A percentile compares a stretch with the other conserved stretches of the same genome.
Conservation (phyloP, 2,888 invertebrate genomes). For the Cerastoderma edule region DNA sequence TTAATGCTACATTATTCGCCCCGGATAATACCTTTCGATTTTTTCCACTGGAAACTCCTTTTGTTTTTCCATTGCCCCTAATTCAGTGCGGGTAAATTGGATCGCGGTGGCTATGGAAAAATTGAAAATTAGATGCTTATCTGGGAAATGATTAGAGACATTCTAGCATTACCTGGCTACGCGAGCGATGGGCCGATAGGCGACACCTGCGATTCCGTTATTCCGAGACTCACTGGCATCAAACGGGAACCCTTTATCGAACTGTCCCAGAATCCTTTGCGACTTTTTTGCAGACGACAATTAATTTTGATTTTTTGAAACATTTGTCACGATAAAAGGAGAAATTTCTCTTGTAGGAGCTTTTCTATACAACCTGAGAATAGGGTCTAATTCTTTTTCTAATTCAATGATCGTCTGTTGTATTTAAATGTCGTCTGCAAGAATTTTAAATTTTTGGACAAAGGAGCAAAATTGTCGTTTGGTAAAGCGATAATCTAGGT, state of each 20-base stretch:
- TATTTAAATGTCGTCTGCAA: too few species aligned
- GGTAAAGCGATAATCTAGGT: too few species aligned
- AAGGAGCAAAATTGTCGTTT: too few species aligned
- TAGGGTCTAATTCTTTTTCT: too few species aligned
- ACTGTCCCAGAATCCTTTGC: too few species aligned
- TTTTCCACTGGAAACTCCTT: constrained; percentile 24
- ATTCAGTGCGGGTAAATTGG: constrained; percentile 14
- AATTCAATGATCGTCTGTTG: too few species aligned
- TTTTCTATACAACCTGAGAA: too few species aligned
- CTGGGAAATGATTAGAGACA: constrained; percentile 45
- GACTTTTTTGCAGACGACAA: too few species aligned
- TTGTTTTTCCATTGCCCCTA: constrained; percentile 12
- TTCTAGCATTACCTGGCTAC: constrained; percentile 59
- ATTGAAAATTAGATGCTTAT: constrained; percentile 57
- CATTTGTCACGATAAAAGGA: too few species aligned
- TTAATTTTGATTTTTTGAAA: too few species aligned
- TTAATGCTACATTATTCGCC: constrained; percentile 13
- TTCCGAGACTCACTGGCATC: constrained; percentile 14
- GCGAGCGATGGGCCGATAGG: constrained; percentile 39
- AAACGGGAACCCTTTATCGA: neutral
- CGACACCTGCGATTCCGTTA: constrained; percentile 42
- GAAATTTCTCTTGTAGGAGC: too few species aligned
- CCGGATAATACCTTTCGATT: constrained; percentile 39
- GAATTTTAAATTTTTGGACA: too few species aligned
- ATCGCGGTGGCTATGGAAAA: constrained; percentile 34